Base-by-base conservation (phyloP, 2,113 vertebrate genomes). In the Brachyhypopomus occidentalis region DNA sequence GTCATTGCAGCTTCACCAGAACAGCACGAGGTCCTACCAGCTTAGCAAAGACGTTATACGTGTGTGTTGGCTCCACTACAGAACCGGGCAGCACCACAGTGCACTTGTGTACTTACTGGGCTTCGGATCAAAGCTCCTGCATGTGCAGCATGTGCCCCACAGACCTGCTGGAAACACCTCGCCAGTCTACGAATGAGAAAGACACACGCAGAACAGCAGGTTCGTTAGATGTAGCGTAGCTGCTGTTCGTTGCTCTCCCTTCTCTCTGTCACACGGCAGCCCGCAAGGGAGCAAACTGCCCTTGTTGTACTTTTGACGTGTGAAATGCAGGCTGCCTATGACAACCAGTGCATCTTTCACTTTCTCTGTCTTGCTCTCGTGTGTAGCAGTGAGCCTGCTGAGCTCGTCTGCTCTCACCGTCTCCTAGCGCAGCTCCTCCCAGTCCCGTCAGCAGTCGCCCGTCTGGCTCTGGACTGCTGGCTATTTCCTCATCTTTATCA, bases 261-360 rank as follows among this genome's bases (percentile, higher is more conserved):
- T 77, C 23, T 0, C 34, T 52, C 67, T 56, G 9, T 59, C 22
- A 16, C 9, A 56, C 30, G 60, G 48, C 74, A 56, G 70, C 41
- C 19, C 67, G 20, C 9, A n/a, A 66, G 64, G 74, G 34, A 81
- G 19, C 14, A 59, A 83, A 62, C 69, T 25, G 79, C 64, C 84
- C n/a, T n/a, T n/a, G 86, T 88, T 87, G 83, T 77, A 67, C 3
- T 82, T 63, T 12, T 12, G 4, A 81, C 22, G 79, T 89, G 87
- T 86, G 48, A 87, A 52, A 87, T 83, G 48, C 76, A 58, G 8
- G 20, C 30, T 52, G 48, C 16, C 59, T 22, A 17, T 58, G 22
- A 73, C 75, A 38, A 45, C 36, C 38, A 30, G 67, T 79, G 58
- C 73, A 52, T 81, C 4, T 85, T 60, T 66, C 41, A 59, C 64